Percentiles rank a stretch among this genome's conserved stretches.
phyloP scores from a whole-genome alignment of 2,888 invertebrate species.

The Synergus itoensis region DNA sequence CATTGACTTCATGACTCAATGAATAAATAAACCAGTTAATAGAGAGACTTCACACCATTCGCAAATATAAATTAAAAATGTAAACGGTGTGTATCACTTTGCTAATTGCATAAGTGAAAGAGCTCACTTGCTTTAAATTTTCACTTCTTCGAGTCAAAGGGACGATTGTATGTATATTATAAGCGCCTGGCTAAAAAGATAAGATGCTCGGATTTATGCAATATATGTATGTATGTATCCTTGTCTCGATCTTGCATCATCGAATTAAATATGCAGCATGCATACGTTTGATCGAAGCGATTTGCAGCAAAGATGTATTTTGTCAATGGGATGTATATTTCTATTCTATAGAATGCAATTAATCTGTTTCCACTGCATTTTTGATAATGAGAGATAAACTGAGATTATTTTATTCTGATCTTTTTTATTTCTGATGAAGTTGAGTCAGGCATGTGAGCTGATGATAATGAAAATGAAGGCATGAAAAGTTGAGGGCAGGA shows the following conservation, averaged over 20 bases:
- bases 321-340: background rate
- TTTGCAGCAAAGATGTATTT: background rate
- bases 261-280: constrained; percentile 38
- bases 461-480: constrained; percentile 17
- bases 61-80: background rate
- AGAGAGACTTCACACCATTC: constrained; percentile 7
- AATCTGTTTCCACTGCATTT: background rate
- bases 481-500: constrained; percentile 1
- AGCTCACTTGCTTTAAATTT: background rate
- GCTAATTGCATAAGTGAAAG: background rate
- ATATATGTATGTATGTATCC: constrained; percentile 26
- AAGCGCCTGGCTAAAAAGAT: constrained; percentile 2
- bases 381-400: no score
- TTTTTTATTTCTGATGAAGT: background rate
- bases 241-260: constrained; percentile 15
- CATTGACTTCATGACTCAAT: background rate
- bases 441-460: background rate
- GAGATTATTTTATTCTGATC: no score
- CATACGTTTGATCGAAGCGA: constrained; percentile 11
- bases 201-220: constrained; percentile 22
- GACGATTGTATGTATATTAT: constrained; percentile 16
- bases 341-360: background rate
- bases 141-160: constrained; percentile 8
- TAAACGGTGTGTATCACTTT: constrained; percentile 1
- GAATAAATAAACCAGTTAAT: constrained; percentile 2